Percentiles rank a stretch among this genome's conserved stretches.
phyloP scores from a whole-genome alignment of 2,888 invertebrate species.

The Orthonychiurus folsomi region DNA sequence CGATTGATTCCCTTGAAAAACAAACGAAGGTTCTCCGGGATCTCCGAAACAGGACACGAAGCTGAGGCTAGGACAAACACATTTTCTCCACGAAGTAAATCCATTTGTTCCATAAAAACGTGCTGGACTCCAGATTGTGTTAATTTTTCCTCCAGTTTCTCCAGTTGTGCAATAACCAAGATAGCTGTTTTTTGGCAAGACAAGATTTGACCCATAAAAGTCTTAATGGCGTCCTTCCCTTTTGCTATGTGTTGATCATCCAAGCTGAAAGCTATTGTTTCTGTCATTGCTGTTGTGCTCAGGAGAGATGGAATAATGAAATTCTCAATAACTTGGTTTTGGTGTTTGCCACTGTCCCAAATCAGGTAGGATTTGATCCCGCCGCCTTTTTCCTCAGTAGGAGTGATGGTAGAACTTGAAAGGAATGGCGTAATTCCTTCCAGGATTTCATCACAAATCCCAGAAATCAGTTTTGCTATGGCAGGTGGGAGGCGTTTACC shows the following conservation, averaged over 20 bases:
- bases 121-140: no score
- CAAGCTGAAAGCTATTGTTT: background rate
- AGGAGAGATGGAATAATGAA: background rate
- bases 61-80: background rate
- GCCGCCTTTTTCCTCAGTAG: background rate
- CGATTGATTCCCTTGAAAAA: slow-evolving; percentile 3
- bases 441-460: background rate
- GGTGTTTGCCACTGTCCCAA: background rate
- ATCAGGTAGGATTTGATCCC: slow-evolving; percentile 9
- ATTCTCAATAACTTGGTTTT: slow-evolving; percentile 6
- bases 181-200: background rate
- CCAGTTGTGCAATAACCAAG: slow-evolving; percentile 2
- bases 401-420: background rate
- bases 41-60: background rate
- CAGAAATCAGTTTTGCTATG: background rate
- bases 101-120: slow-evolving; percentile 5
- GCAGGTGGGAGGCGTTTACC: background rate
- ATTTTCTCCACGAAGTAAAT: slow-evolving; percentile 8
- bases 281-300: background rate
- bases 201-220: background rate
- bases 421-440: background rate
- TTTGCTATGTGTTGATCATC: background rate
- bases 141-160: background rate
- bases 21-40: slow-evolving; percentile 1
- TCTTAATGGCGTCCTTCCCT: no score